Base-by-base conservation (phyloP, 2,888 invertebrate species). In the Lithophane ornitopus region DNA sequence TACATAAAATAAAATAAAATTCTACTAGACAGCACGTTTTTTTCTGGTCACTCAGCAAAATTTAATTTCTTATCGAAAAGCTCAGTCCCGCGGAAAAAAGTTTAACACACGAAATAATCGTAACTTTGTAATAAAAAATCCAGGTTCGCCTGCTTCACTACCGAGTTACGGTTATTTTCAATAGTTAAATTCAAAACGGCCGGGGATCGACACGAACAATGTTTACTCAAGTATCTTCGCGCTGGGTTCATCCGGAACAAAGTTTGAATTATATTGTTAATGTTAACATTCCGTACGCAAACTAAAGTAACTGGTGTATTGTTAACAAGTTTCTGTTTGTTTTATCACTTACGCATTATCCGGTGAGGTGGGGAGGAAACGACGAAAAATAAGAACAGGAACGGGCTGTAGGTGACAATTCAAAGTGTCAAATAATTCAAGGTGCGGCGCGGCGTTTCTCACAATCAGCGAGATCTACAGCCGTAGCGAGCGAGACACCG, bases 391-490 rank as follows among this genome's bases (percentile, higher is more conserved):
- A 93, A 92, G 90, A 93, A 93, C 92, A 92, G 89, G 86, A 90
- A 89, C 88, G 87, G 90, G 88, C 87, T 88, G 89, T 90, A 90
- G 91, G 93, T 93, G 94, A 95, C 94, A 94, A 94, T 95, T 94
- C 94, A 92, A 94, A 93, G 91, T 93, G 94, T 94, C 95, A 94
- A 95, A 95, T 95, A 96, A 95, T 94, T 95, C 95, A 95, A 94
- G 94, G 93, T 94, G 92, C 91, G 92, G 91, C 88, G 86, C 91
- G 91, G 90, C 92, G 92, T 96, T 94, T 94, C 93, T 96, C 92
- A 95, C 95, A 95, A 96, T 96, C 96, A 95, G 92, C 89, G 90
- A 94, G 94, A 96, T 95, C 93, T 94, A 96, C 93, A 92, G 91
- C 93, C 92, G 75, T 80, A 78, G 67, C 75, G 79, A 84, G 76